Conservation (phyloP, 1,140 invertebrate species). For the Heliconius hermathena region DNA sequence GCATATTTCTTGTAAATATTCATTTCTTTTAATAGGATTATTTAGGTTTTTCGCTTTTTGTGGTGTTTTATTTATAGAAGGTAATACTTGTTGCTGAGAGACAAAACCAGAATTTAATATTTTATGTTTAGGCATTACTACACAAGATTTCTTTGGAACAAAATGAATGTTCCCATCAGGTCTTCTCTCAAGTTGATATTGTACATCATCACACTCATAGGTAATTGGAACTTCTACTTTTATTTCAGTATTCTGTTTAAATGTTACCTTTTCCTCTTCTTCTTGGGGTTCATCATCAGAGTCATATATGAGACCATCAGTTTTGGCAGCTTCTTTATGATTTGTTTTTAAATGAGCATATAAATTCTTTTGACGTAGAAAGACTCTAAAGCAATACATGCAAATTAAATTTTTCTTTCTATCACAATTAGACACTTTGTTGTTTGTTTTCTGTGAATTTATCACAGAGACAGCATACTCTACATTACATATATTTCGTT, state of each 20-base stretch:
- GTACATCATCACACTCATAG: constrained; percentile 65
- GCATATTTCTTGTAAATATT: constrained; percentile 41
- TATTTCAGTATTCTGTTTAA: constrained; percentile 43
- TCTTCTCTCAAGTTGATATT: constrained; percentile 69
- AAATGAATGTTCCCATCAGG: constrained; percentile 79
- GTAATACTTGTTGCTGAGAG: constrained; percentile 32
- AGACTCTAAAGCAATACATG: constrained; percentile 86
- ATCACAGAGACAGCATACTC: constrained; percentile 80
- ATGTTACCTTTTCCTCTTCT: constrained; percentile 39
- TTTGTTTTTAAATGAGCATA: constrained; percentile 85
- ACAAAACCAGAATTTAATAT: constrained; percentile 64
- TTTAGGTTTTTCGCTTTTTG: constrained; percentile 48
- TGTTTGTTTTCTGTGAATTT: constrained; percentile 82
- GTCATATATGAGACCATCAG: constrained; percentile 85
- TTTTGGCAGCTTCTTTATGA: constrained; percentile 83
- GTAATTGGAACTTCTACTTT: constrained; percentile 63
- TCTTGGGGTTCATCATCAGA: constrained; percentile 81
- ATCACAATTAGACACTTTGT: constrained; percentile 77
- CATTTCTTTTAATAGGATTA: constrained; percentile 41
- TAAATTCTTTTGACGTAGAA: constrained; percentile 84
- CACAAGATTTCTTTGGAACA: constrained; percentile 75
- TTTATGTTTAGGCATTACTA: constrained; percentile 63
- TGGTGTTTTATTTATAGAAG: constrained; percentile 25
- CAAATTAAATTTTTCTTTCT: constrained; percentile 83
- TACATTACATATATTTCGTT: constrained; percentile 80